Evolutionary conservation across 2,113 vertebrate species (phyloP).

Genomic region (Corythoichthys haematopterus): DNA sequence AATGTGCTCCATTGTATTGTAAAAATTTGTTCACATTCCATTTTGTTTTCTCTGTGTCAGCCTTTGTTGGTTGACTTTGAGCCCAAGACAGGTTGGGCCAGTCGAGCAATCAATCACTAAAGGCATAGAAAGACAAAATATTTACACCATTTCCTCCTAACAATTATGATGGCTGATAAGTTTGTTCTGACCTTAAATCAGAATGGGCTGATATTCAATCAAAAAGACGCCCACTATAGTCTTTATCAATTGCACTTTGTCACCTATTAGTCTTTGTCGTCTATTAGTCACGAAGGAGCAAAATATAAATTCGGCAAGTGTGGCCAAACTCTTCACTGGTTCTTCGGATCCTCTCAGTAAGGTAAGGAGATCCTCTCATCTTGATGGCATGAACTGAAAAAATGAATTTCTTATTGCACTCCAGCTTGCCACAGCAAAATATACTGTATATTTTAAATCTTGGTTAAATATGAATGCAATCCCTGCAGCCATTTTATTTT

Average conservation of each 20-base stretch:
- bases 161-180: neutral
- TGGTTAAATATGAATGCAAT: neutral
- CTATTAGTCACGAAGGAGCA: conserved; percentile 52
- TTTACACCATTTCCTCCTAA: conserved; percentile 4
- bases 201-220: conserved; percentile 21
- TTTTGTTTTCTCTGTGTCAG: neutral
- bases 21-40: neutral
- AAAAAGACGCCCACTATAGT: conserved; percentile 15
- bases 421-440: neutral
- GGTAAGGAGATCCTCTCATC: conserved; percentile 44
- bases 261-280: conserved; percentile 17
- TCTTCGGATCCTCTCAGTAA: conserved; percentile 28
- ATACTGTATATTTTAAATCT: neutral
- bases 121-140: neutral
- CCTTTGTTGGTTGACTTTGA: neutral
- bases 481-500: neutral
- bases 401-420: neutral
- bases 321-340: conserved; percentile 5
- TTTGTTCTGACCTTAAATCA: neutral
- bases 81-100: neutral
- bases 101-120: neutral
- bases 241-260: conserved; percentile 73
- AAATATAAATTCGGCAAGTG: conserved; percentile 59
- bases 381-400: neutral
- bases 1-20: neutral